phyloP scores from a whole-genome alignment of 2,113 vertebrate species.

The Lepus timidus region DNA sequence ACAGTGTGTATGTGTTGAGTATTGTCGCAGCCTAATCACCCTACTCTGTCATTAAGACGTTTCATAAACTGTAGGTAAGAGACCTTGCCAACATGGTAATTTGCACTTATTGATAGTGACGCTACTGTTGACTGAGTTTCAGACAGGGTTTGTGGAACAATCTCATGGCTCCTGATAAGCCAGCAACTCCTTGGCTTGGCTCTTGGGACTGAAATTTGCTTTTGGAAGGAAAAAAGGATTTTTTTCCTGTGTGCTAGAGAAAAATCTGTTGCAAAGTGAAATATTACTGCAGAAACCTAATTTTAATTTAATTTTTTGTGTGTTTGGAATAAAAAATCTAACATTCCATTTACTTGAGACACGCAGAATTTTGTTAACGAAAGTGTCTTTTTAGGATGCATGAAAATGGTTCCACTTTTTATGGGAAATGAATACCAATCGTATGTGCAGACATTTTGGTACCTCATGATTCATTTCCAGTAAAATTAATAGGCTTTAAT shows the following conservation, averaged over 20 bases:
- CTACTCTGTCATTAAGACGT: neutral
- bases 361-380: conserved; percentile 51
- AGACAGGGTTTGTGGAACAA: neutral
- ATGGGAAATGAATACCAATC: conserved; percentile 42
- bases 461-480: conserved; percentile 71
- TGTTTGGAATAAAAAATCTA: conserved; percentile 59
- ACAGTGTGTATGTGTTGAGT: neutral
- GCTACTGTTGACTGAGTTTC: neutral
- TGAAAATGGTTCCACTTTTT: neutral
- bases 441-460: conserved; percentile 42
- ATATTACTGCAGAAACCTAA: neutral
- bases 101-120: neutral
- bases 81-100: neutral
- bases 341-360: conserved; percentile 20
- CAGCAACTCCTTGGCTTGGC: neutral
- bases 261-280: neutral
- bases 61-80: neutral
- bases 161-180: neutral
- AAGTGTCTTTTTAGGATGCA: conserved; percentile 33
- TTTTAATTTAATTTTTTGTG: conserved; percentile 44
- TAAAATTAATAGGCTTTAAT: conserved; percentile 62
- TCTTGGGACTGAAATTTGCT: neutral
- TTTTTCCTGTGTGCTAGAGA: neutral
- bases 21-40: neutral
- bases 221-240: neutral